Evolutionary conservation across 1,140 invertebrate genomes (phyloP), one percentile per base, ranked within the genome.

Genomic region (Caerostris darwini): DNA sequence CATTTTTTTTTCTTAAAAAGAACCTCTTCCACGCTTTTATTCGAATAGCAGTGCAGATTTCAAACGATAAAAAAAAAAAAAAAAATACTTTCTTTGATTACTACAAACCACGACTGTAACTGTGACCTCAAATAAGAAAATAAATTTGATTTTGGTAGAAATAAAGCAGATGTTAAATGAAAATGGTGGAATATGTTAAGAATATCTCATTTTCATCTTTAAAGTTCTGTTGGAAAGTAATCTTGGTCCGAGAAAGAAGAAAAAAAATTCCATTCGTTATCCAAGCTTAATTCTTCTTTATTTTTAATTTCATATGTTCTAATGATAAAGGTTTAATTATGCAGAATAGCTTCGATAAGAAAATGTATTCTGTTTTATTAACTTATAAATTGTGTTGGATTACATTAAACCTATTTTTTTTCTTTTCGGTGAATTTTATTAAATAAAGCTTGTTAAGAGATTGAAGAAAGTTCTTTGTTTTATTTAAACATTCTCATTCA

Each of bases 81-180:
- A 87, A 14, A 34, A 69, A 69, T 34, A 89, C 57, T 5, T 34
- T n/a, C 10, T 14, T 34, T 58, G n/a, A 19, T 87, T 64, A 87
- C 58, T 58, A 0, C 34, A 34, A 34, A 34, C 34, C 34, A 34
- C 34, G 34, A 34, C 34, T 34, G 34, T 34, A 34, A 34, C 34
- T 34, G 34, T 12, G 34, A 71, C 64, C 61, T 34, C 34, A 34
- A 17, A 50, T 12, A 71, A 67, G 50, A 57, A 71, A 89, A 89
- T 58, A 89, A 89, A 89, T 89, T 89, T 71, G 87, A 89, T 89
- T 89, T 89, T 50, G 14, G 64, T n/a, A 8, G 59, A 69, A 64
- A 69, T 34, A 54, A n/a, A 58, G 87, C n/a, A 89, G 61, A 12
- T 59, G 19, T n/a, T 59, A 71, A 64, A 69, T 54, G 53, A 89